phyloP scores from a whole-genome alignment of 2,888 invertebrate species.

The Machimus rusticus region DNA sequence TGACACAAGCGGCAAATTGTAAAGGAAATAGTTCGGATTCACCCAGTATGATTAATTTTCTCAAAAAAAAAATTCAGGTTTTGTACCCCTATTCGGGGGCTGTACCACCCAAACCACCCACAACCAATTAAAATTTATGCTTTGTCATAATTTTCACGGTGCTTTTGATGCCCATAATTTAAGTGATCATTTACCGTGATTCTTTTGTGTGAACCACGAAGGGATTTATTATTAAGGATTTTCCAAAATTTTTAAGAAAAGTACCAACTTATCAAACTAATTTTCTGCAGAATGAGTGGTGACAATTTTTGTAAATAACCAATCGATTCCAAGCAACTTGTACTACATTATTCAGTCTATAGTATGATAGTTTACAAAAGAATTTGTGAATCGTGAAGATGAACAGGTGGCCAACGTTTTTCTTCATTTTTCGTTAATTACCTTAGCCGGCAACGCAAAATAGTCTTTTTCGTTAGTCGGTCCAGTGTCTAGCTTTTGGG shows the following conservation, averaged over 20 bases:
- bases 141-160: not conserved
- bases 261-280: not conserved
- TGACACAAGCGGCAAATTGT: not conserved
- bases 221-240: not conserved
- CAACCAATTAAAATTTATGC: not conserved
- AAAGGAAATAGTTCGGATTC: not conserved
- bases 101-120: not conserved
- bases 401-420: not conserved
- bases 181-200: not conserved
- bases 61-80: not conserved
- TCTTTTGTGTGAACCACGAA: not conserved
- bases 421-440: not conserved
- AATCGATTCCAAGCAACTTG: not conserved
- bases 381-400: not conserved
- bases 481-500: not conserved
- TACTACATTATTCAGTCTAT: not conserved
- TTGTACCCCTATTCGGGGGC: not conserved
- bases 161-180: not conserved
- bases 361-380: not conserved
- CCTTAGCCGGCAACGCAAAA: not conserved
- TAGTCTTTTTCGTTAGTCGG: not conserved
- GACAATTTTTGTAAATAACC: not conserved
- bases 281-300: not conserved
- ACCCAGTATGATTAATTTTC: not conserved
- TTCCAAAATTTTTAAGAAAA: not conserved